Percentiles rank a stretch among this genome's conserved stretches.
phyloP scores from a whole-genome alignment of 2,888 invertebrate genomes.

The Lochmaea capreae region DNA sequence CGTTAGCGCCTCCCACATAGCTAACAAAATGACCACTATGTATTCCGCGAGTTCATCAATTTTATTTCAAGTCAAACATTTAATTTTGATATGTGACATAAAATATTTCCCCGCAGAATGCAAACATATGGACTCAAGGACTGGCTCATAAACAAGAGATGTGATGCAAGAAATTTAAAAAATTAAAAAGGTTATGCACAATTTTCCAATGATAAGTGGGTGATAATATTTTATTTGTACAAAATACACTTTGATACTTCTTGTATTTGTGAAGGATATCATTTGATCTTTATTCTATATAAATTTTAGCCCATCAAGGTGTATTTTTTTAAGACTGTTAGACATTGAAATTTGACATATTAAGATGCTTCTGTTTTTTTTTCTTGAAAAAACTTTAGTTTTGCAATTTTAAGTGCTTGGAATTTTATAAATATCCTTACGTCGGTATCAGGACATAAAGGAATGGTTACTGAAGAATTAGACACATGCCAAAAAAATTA shows the following conservation, averaged over 20 bases:
- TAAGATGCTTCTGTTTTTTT: too few species aligned
- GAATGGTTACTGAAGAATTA: too few species aligned
- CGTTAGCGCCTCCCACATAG: slow-evolving; percentile 28
- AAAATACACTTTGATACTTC: background rate
- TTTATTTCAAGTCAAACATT: slow-evolving; percentile 17
- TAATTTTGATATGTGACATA: slow-evolving; percentile 12
- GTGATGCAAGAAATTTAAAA: background rate
- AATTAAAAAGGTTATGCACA: background rate
- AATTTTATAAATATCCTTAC: too few species aligned
- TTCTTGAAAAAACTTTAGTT: too few species aligned
- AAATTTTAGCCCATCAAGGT: too few species aligned
- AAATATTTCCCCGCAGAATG: slow-evolving; percentile 1
- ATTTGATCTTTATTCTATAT: too few species aligned
- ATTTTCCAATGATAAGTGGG: background rate
- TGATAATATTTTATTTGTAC: background rate
- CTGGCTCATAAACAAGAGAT: background rate
- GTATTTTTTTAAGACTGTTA: too few species aligned
- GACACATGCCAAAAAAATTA: too few species aligned
- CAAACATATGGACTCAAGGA: slow-evolving; percentile 3
- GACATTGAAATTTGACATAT: too few species aligned
- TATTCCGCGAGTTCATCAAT: slow-evolving; percentile 22
- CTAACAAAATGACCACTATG: slow-evolving; percentile 14
- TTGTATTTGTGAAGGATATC: too few species aligned
- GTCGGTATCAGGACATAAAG: too few species aligned
- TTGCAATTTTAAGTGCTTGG: too few species aligned